Percentiles rank a stretch among this genome's conserved stretches.
phyloP scores from a whole-genome alignment of 1,140 invertebrate species.

The Heliconius hermathena region DNA sequence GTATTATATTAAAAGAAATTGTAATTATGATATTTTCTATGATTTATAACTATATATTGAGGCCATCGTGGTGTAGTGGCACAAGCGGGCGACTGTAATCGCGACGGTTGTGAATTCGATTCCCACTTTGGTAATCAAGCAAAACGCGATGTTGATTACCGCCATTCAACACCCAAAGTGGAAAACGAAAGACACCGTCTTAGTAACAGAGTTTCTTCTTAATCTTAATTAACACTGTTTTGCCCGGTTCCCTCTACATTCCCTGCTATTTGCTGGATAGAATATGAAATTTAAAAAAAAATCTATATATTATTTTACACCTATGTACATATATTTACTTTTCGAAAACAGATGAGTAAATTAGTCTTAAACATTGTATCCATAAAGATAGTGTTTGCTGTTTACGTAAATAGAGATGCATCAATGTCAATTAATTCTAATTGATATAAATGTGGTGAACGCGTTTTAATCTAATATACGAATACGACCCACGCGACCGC shows the following conservation, averaged over 20 bases:
- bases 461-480: constrained; percentile 32
- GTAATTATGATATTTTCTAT: constrained; percentile 1
- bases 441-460: constrained; percentile 32
- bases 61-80: too few relatives aligned
- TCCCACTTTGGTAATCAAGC: too few relatives aligned
- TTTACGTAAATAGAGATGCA: constrained; percentile 28
- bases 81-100: too few relatives aligned
- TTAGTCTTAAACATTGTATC: not conserved
- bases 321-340: not conserved
- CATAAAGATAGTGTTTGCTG: not conserved
- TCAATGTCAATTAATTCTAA: constrained; percentile 36
- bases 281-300: not conserved
- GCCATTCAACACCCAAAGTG: too few relatives aligned
- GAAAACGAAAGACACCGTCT: too few relatives aligned
- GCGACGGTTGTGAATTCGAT: too few relatives aligned
- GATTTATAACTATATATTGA: not conserved
- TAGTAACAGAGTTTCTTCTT: too few relatives aligned
- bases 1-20: not conserved
- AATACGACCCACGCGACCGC: constrained; percentile 19
- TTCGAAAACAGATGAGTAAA: not conserved
- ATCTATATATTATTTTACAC: not conserved
- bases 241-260: too few relatives aligned
- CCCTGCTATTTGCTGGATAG: too few relatives aligned
- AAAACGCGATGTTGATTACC: too few relatives aligned
- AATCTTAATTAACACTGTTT: too few relatives aligned